Base-by-base conservation (phyloP, 2,888 invertebrate species). In the Yponomeuta cagnagella region DNA sequence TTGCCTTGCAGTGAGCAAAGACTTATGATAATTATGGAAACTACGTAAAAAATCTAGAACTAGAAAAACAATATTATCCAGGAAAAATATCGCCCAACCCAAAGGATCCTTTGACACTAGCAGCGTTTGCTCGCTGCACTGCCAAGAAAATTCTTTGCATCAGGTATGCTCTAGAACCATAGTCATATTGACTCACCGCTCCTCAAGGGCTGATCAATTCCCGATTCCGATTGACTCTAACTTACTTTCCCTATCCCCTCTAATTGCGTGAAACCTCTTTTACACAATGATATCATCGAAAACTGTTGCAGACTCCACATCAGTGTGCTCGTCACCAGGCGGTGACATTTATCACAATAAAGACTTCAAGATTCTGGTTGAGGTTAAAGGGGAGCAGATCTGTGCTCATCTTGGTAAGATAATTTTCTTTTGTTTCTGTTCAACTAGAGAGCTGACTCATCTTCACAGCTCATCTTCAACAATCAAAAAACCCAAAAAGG, bases 351-450 rank as follows among this genome's bases (percentile, higher is more conserved):
- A 90, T 72, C 92, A 91, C 72, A 86, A 87, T 8, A 90, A 85
- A 74, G 93, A 93, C 74, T 93, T 93, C 77, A 92, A 93, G 76
- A 92, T 93, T 69, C 82, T 92, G 0, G 92, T 92, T 0, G 93
- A 93, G 77, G 90, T 90, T 0, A 93, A 93, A 73, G 92, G 92
- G 5, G 91, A 96, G 77, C 95, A 97, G 87, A 94, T 97, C 72
- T 95, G 95, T 70, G 96, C 96, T 78, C 93, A 95, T 91, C 84
- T 96, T 78, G 93, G 93, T 92, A 78, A 79, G 80, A 70, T 33
- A 63, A 63, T 70, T 58, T 43, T 43, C 43, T 43, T 43, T 8
- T 43, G 43, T 43, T 43, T 43, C 5, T 58, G 12, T 58, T 58
- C 0, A 12, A 58, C 15, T 12, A 58, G 52, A 12, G 52, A 12